phyloP scores from a whole-genome alignment of 1,140 invertebrate genomes.

The Daktulosphaira vitifoliae region DNA sequence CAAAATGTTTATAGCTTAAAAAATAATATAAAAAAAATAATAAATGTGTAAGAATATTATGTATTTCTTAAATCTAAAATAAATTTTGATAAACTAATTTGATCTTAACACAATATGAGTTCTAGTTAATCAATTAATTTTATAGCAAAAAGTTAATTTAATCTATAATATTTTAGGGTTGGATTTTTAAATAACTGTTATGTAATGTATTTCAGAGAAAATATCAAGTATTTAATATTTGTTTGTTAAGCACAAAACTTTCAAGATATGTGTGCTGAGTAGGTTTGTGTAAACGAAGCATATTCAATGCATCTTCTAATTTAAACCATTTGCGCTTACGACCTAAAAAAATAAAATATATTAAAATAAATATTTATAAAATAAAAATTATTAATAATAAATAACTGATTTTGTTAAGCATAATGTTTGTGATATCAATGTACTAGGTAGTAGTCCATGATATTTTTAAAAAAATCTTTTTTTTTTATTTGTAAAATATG shows the following conservation, averaged over 20 bases:
- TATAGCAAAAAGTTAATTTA: slow-evolving; percentile 18
- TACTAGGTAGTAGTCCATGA: too few species aligned
- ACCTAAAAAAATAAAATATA: slow-evolving; percentile 46
- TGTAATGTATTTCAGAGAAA: slow-evolving; percentile 5
- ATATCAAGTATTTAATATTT: slow-evolving; percentile 25
- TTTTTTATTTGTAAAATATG: too few species aligned
- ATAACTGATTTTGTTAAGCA: not conserved
- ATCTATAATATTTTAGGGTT: not conserved
- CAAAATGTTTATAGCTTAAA: too few species aligned
- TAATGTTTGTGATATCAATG: not conserved
- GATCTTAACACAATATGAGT: not conserved
- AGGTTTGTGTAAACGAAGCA: slow-evolving; percentile 80
- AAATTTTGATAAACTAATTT: slow-evolving; percentile 4
- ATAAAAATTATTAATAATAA: not conserved
- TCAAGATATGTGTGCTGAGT: slow-evolving; percentile 79
- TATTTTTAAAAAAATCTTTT: too few species aligned
- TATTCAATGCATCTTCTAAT: slow-evolving; percentile 74
- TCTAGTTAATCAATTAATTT: not conserved
- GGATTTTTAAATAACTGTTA: not conserved
- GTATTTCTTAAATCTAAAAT: slow-evolving; percentile 19
- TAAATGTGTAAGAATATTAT: too few species aligned
- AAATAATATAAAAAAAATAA: slow-evolving; percentile 6
- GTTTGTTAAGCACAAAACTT: slow-evolving; percentile 34
- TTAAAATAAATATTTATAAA: not conserved
- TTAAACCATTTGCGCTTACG: slow-evolving; percentile 86